Conservation (phyloP, 2,888 invertebrate species). For the Diadromus collaris region DNA sequence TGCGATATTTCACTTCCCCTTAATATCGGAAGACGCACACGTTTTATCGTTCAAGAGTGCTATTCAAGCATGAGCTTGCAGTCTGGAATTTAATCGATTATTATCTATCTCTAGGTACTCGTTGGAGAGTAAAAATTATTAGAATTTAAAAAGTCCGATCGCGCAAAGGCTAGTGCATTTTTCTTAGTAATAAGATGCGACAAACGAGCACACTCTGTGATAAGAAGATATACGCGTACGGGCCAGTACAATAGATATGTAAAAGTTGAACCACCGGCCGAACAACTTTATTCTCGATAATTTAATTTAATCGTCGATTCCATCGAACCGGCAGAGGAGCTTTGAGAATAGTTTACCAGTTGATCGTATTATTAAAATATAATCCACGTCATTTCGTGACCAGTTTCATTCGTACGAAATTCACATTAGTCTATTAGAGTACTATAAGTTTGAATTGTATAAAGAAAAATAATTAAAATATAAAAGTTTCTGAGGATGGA, state of each 20-base stretch:
- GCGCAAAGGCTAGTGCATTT: slow-evolving; percentile 51
- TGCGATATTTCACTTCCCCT: too few relatives aligned
- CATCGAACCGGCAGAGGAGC: slow-evolving; percentile 3
- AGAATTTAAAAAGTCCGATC: slow-evolving; percentile 7
- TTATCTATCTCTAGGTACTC: slow-evolving; percentile 11
- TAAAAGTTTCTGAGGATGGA: slow-evolving; percentile 27
- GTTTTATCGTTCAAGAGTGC: slow-evolving; percentile 7
- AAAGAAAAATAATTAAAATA: slow-evolving; percentile 55
- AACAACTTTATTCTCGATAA: slow-evolving; percentile 16
- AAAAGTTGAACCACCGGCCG: background rate
- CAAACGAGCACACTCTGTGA: slow-evolving; percentile 41
- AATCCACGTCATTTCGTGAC: slow-evolving; percentile 22
- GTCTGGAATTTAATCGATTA: background rate
- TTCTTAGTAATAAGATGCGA: slow-evolving; percentile 20
- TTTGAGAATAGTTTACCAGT: slow-evolving; percentile 28
- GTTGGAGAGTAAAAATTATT: background rate
- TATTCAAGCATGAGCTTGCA: background rate
- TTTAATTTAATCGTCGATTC: slow-evolving; percentile 17
- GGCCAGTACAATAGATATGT: background rate
- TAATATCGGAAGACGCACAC: background rate
- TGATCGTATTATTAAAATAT: slow-evolving; percentile 23
- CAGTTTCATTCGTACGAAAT: slow-evolving; percentile 45
- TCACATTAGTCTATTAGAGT: background rate
- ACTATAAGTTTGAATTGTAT: background rate
- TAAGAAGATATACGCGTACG: slow-evolving; percentile 14